Base-by-base conservation (phyloP, 2,113 vertebrate genomes). In the Cromileptes altivelis region DNA sequence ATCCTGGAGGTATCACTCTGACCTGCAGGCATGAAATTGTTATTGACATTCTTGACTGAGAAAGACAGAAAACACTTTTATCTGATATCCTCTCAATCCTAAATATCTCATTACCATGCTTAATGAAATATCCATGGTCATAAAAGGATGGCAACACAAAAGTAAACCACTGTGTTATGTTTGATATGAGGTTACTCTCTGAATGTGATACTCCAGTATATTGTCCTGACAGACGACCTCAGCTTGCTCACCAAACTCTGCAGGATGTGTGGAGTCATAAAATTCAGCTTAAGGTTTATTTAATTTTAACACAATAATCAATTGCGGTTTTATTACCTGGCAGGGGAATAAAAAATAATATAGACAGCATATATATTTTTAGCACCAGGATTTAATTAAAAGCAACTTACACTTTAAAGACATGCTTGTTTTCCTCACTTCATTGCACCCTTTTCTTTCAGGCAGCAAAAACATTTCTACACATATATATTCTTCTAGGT, bases 281-380 rank as follows among this genome's bases (percentile, higher is more conserved):
- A 88, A 67, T 27, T 23, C 61, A 81, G 64, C 21, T 56, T 70
- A 50, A 63, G 21, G 78, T 68, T 81, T 76, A 67, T 75, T 91
- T 88, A 67, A 84, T 85, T 80, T 81, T 77, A 82, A 70, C 63
- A 76, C 87, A 82, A 70, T 70, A 84, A 90, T 81, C 57, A 82
- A 78, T 64, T 81, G 81, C 14, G 60, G n/a, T 84, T 90, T 85
- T 78, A 80, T 86, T 58, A 80, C 17, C 62, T 89, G 85, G 80
- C 71, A 65, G 40, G 7, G 61, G 69, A 76, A 84, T 62, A 75
- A 64, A 88, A 80, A 40, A 14, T 75, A 70, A 45, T 63, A 56
- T 82, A 69, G 81, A 60, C n/a, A 53, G 47, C 19, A 25, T 25
- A 9, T 79, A 10, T 62, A 37, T 49, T 63, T 58, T 56, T 68